Evolutionary conservation across 37 sponge, comb jelly and placozoan species (phyloP).

Genomic region (Oscarella lobularis): DNA sequence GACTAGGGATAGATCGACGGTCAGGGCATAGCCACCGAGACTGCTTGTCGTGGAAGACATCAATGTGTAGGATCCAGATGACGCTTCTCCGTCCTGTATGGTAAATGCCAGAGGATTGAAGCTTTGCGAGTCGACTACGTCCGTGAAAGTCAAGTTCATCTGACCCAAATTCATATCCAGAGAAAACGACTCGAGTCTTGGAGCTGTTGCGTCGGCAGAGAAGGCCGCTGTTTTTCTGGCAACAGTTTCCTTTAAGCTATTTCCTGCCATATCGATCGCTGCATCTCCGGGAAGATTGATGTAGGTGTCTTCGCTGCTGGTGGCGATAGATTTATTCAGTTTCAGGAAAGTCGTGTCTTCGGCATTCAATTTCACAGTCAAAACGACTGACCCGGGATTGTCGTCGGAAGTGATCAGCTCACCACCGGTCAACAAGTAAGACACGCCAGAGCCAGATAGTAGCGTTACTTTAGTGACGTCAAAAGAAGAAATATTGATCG

Average conservation of each 20-base stretch:
- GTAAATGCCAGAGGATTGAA: constrained; percentile 52
- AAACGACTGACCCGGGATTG: constrained; percentile 1
- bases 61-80: not conserved
- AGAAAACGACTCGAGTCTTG: constrained; percentile 46
- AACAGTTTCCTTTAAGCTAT: constrained; percentile 8
- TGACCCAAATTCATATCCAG: constrained; percentile 63
- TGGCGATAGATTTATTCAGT: constrained; percentile 47
- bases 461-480: constrained; percentile 49
- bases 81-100: constrained; percentile 24
- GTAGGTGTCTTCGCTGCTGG: constrained; percentile 22
- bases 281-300: constrained; percentile 36
- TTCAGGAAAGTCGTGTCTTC: constrained; percentile 58
- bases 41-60: not conserved
- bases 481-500: constrained; percentile 36
- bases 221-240: constrained; percentile 27
- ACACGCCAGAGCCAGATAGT: constrained; percentile 1
- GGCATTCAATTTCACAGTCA: constrained; percentile 29
- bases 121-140: constrained; percentile 52
- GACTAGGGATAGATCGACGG: not conserved
- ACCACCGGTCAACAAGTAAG: constrained; percentile 40
- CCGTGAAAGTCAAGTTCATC: constrained; percentile 81
- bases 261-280: constrained; percentile 58
- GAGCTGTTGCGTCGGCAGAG: constrained; percentile 30
- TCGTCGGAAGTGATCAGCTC: not conserved
- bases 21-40: not conserved